These are phyloP conservation scores for Hemistola chrysoprasaria DNA, from an alignment of 2,888 invertebrate genomes.

Conservation along the genomic window DNA sequence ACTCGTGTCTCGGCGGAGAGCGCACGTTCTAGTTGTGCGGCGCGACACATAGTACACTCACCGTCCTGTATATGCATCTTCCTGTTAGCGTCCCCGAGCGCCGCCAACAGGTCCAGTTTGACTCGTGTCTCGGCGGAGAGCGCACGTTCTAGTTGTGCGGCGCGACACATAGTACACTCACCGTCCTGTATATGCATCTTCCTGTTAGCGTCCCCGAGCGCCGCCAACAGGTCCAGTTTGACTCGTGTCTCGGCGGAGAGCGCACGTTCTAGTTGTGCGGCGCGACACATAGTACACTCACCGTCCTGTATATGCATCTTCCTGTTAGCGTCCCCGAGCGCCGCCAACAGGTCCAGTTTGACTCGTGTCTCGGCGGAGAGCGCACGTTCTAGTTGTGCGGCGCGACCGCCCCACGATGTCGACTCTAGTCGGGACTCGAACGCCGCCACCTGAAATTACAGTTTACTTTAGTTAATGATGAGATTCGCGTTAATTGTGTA, in stretches of 20 bases:
- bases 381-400: constrained; percentile 94
- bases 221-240: constrained; percentile 98
- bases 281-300: constrained; percentile 92
- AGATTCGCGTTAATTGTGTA: no score
- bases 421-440: constrained; percentile 44
- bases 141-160: constrained; percentile 94
- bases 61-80: constrained; percentile 93
- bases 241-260: constrained; percentile 98
- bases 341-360: constrained; percentile 98
- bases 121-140: constrained; percentile 98
- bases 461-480: no score
- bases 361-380: constrained; percentile 98
- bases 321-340: constrained; percentile 96
- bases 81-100: constrained; percentile 96
- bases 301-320: constrained; percentile 93
- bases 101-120: constrained; percentile 98
- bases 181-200: constrained; percentile 93
- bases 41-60: constrained; percentile 92
- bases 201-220: constrained; percentile 96
- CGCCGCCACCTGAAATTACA: no score
- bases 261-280: constrained; percentile 94
- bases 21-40: constrained; percentile 94
- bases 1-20: constrained; percentile 98
- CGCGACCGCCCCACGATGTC: constrained; percentile 89
- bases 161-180: constrained; percentile 92